phyloP scores from a whole-genome alignment of 1,140 invertebrate species.

The Heliconius nattereri region DNA sequence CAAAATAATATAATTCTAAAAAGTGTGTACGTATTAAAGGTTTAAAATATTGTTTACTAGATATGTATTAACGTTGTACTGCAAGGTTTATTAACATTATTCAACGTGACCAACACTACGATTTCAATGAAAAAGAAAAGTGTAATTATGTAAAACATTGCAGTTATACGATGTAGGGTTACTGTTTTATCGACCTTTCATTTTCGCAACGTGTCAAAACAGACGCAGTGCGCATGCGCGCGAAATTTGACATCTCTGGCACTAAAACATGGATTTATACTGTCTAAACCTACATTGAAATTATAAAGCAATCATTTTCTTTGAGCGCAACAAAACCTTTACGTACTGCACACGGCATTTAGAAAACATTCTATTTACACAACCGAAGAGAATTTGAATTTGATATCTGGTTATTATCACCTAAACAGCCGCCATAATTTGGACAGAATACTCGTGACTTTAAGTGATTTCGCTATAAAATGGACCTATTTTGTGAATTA shows the following conservation, averaged over 20 bases:
- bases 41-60: too few relatives aligned
- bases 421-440: slow-evolving; percentile 56
- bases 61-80: too few relatives aligned
- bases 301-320: slow-evolving; percentile 51
- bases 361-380: slow-evolving; percentile 2
- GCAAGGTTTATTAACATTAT: too few relatives aligned
- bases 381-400: background rate
- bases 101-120: too few relatives aligned
- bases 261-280: slow-evolving; percentile 52
- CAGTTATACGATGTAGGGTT: background rate
- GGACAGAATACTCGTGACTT: slow-evolving; percentile 28
- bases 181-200: slow-evolving; percentile 67
- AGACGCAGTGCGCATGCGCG: slow-evolving; percentile 60
- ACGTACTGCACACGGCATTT: background rate
- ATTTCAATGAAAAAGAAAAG: background rate
- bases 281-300: slow-evolving; percentile 53
- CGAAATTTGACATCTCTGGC: slow-evolving; percentile 60
- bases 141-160: background rate
- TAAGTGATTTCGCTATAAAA: slow-evolving; percentile 18
- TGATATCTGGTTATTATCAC: background rate
- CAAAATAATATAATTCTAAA: too few relatives aligned
- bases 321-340: slow-evolving; percentile 19
- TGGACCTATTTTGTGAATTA: slow-evolving; percentile 29
- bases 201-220: slow-evolving; percentile 50
- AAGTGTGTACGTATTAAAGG: too few relatives aligned